These are phyloP conservation scores for Lepilemur ruficaudatus DNA, from an alignment of 2,797 vertebrate genomes.

Conservation along the genomic window DNA sequence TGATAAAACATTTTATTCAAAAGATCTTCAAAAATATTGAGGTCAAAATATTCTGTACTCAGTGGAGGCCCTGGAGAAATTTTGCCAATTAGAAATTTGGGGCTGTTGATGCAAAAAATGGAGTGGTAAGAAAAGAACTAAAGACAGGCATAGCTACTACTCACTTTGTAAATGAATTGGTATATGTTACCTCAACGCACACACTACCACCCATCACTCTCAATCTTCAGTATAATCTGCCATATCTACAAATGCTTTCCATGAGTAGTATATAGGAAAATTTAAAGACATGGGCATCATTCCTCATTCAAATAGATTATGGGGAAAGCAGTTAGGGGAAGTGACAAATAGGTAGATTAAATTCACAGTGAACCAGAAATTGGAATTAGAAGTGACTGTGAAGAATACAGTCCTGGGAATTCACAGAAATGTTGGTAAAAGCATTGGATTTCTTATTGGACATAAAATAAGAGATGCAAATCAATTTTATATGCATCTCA, in stretches of 20 bases:
- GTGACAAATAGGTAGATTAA: not conserved
- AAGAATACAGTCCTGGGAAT: not conserved
- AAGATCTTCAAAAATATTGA: not conserved
- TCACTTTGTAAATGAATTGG: not conserved
- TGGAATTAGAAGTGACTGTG: constrained; percentile 33
- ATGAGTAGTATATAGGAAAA: not conserved
- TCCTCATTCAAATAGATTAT: constrained; percentile 7
- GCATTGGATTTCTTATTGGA: constrained; percentile 27
- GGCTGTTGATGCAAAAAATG: not conserved
- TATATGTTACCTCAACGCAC: not conserved
- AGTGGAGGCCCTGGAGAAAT: not conserved
- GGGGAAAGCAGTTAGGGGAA: not conserved
- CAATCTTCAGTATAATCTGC: not conserved
- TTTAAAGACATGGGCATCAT: not conserved
- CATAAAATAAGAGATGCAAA: constrained; percentile 40
- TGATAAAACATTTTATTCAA: not conserved
- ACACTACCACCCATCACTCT: accelerated
- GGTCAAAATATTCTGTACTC: not conserved
- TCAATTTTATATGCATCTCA: constrained; percentile 52
- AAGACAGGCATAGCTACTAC: not conserved
- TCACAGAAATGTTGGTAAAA: constrained; percentile 37
- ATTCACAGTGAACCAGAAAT: constrained; percentile 29
- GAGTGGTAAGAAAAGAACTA: not conserved
- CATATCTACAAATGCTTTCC: not conserved
- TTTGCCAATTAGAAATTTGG: not conserved